These are phyloP conservation scores for Cataglyphis albicans DNA, from an alignment of 2,888 invertebrate genomes.

Conservation along the genomic window DNA sequence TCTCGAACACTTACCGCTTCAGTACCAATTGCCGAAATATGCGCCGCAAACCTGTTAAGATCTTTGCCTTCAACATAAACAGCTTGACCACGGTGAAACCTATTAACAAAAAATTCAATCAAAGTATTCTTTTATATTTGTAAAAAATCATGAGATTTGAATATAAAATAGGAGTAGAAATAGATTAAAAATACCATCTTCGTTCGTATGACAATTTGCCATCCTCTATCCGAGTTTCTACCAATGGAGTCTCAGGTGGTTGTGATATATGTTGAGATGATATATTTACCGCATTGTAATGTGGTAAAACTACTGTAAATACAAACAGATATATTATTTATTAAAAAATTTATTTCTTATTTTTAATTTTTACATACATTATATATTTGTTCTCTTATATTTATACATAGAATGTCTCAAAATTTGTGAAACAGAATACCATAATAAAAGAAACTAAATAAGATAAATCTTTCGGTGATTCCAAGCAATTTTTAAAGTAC, in stretches of 20 bases:
- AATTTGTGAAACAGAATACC: slow-evolving; percentile 12
- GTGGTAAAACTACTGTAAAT: slow-evolving; percentile 79
- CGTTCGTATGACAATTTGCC: slow-evolving; percentile 97
- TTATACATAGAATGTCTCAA: neutral
- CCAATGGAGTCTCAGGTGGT: slow-evolving; percentile 86
- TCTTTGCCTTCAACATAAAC: slow-evolving; percentile 97
- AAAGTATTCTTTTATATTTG: slow-evolving; percentile 5
- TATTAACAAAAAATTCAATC: slow-evolving; percentile 72
- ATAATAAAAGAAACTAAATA: neutral
- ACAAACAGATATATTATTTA: slow-evolving; percentile 43
- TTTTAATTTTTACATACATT: slow-evolving; percentile 15
- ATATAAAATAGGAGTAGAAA: neutral
- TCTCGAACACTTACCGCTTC: slow-evolving; percentile 90
- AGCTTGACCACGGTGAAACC: slow-evolving; percentile 97
- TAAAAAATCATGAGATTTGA: neutral
- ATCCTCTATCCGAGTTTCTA: slow-evolving; percentile 96
- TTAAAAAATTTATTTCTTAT: slow-evolving; percentile 47
- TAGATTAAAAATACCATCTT: slow-evolving; percentile 89
- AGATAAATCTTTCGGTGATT: neutral
- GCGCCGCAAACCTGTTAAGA: slow-evolving; percentile 93
- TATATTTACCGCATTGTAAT: slow-evolving; percentile 81
- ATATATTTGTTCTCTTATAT: neutral
- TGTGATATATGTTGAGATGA: slow-evolving; percentile 83
- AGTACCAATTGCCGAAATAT: slow-evolving; percentile 96
- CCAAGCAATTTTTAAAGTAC: neutral